phyloP scores from a whole-genome alignment of 2,113 vertebrate genomes.

The Chaenocephalus aceratus region DNA sequence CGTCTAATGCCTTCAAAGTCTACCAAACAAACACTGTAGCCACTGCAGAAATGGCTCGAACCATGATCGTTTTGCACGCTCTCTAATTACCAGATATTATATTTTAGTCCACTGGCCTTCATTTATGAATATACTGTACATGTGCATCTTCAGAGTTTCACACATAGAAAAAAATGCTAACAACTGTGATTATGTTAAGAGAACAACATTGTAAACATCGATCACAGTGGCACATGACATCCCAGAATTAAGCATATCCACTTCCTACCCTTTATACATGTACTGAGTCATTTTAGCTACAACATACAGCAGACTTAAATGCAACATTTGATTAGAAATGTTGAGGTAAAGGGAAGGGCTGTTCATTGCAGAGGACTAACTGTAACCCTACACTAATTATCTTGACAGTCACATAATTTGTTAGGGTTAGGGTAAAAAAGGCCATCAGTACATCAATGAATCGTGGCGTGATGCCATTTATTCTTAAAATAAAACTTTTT shows the following conservation, averaged over 20 bases:
- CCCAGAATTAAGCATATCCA: not conserved
- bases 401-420: too few species aligned
- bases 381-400: too few species aligned
- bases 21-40: conserved; percentile 28
- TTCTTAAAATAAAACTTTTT: too few species aligned
- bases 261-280: not conserved
- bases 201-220: not conserved
- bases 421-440: too few species aligned
- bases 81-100: not conserved
- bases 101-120: not conserved
- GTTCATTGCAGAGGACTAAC: not conserved
- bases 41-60: not conserved
- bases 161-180: too few species aligned
- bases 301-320: not conserved
- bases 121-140: not conserved
- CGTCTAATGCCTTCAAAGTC: conserved; percentile 45
- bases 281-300: too few species aligned
- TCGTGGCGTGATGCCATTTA: too few species aligned
- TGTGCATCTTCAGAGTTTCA: not conserved
- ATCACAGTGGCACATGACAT: not conserved
- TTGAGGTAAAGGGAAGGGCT: not conserved
- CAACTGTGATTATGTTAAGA: not conserved
- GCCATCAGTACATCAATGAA: too few species aligned
- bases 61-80: not conserved
- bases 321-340: too few species aligned